A percentile compares a stretch with the other conserved stretches of the same genome.
phyloP scores from a whole-genome alignment of 2,797 vertebrate species.

The Steatocranus sp. region DNA sequence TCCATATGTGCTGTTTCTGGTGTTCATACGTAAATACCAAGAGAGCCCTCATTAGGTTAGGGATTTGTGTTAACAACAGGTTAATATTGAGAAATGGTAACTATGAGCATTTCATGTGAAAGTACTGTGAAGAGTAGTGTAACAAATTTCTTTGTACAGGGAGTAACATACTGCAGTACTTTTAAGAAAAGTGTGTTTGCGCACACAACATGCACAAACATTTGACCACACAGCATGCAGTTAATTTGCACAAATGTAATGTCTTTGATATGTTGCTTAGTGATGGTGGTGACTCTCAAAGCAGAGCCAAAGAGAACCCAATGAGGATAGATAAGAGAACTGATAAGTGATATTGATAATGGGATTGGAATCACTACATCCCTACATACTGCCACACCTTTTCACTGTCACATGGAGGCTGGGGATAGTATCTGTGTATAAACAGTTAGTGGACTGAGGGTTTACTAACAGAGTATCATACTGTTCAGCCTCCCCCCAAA shows the following conservation, averaged over 20 bases:
- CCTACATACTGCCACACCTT: neutral
- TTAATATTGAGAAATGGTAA: neutral
- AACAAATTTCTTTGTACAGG: neutral
- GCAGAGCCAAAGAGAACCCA: neutral
- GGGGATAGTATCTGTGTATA: neutral
- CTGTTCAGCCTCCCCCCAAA: too few species aligned
- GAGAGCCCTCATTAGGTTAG: neutral
- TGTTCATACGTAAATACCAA: neutral
- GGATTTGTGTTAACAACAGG: neutral
- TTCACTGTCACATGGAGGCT: neutral
- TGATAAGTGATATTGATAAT: neutral
- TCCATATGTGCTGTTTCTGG: neutral
- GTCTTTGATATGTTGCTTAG: neutral
- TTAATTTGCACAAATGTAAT: neutral
- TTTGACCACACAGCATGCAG: neutral
- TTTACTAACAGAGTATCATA: neutral
- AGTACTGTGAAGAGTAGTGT: neutral
- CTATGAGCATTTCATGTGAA: neutral
- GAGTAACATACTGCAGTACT: neutral
- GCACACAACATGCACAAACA: neutral
- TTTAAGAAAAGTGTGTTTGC: neutral
- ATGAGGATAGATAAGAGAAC: neutral
- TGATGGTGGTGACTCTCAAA: neutral
- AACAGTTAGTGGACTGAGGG: fast-evolving
- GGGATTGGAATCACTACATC: neutral